Base-by-base conservation (phyloP, 1,140 invertebrate species). In the Procambarus clarkii region DNA sequence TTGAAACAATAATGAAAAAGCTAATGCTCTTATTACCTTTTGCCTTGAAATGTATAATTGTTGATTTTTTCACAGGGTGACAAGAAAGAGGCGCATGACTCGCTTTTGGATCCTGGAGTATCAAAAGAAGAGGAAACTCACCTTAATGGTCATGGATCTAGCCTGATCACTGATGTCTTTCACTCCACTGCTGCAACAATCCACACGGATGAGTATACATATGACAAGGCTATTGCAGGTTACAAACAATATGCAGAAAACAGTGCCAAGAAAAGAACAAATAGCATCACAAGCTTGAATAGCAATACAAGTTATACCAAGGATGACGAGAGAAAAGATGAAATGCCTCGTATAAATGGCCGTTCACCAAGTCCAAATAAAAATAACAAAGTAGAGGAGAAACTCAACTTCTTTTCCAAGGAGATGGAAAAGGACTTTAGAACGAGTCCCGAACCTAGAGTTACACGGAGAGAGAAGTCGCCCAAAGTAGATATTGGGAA, bases 221-320 rank as follows among this genome's bases (percentile, higher is more conserved):
- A 97, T 94, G 97, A 98, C 94, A 96, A 97, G 92, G 97, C 97
- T 89, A 98, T 98, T 92, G 97, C 97, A 93, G 96, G 96, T 91
- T 98, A 98, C 94, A 97, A 97, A 87, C 93, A 97, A 96, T 89
- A 95, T 95, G 77, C 96, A 95, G 93, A 97, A 94, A 93, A 94
- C 94, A 93, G 78, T 87, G 92, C 88, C 80, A 93, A 93, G 78
- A 92, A 90, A 48, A 88, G 93, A 69, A 93, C 91, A 11, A 86
- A 88, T n/a, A 93, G 89, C 92, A 88, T 91, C 83, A 92, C 89
- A 21, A 93, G 88, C 82, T 64, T 94, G 48, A 94, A 93, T 60
- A 94, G 93, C 5, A 94, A 94, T n/a, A 93, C 93, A 13, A 88
- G 94, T 90, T 93, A 93, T 21, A 94, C 92, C 79, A 93, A 93